Conservation (phyloP, 2,797 vertebrate genomes). For the Enteromius thamalakanensis region DNA sequence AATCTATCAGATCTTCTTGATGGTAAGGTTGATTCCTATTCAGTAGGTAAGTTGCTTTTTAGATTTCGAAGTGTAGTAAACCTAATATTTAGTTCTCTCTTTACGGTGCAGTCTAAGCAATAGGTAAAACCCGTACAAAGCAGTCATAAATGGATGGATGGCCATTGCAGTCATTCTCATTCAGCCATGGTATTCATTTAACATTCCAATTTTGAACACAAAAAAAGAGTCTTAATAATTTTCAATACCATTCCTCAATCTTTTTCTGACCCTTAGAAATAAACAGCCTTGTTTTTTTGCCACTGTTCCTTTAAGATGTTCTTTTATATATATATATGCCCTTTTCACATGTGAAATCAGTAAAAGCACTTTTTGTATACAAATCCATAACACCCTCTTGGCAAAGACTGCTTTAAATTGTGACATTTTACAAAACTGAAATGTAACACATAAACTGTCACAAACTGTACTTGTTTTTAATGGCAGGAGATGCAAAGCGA, state of each 20-base stretch:
- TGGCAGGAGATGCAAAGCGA: not conserved
- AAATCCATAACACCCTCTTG: not conserved
- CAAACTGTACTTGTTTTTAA: not conserved
- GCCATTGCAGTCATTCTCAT: not conserved
- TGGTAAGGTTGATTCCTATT: conserved; percentile 18
- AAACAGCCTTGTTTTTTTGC: not conserved
- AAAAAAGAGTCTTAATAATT: not conserved
- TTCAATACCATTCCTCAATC: not conserved
- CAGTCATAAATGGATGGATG: not conserved
- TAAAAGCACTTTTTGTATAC: conserved; percentile 5
- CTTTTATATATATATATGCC: not conserved
- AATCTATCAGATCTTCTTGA: conserved; percentile 32
- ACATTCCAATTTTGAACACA: not conserved
- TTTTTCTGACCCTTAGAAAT: not conserved
- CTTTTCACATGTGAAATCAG: not conserved
- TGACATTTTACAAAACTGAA: not conserved
- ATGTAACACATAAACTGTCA: not conserved
- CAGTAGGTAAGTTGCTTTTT: not conserved
- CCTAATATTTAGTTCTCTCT: not conserved
- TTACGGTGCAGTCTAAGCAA: not conserved
- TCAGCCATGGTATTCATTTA: not conserved
- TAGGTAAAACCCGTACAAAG: not conserved
- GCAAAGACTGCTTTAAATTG: not conserved
- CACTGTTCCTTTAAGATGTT: not conserved
- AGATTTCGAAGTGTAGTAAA: conserved; percentile 4